phyloP scores from a whole-genome alignment of 2,797 vertebrate species.

The Gambusia yucatana region DNA sequence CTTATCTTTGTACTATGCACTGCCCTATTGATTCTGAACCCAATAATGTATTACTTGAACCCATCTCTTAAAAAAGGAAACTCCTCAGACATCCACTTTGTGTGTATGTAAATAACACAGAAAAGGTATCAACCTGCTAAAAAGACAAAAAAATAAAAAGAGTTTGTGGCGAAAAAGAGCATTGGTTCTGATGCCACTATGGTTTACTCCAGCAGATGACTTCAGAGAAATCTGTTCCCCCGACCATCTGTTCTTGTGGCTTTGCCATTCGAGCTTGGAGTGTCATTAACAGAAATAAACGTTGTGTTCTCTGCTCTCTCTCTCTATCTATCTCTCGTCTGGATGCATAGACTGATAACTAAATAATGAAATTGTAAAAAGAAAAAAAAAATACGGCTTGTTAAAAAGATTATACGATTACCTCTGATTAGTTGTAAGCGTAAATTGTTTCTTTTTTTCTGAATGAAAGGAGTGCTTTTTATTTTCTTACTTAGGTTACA shows the following conservation, averaged over 20 bases:
- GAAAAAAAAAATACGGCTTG: conserved; percentile 90
- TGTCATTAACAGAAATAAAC: conserved; percentile 97
- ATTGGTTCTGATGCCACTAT: conserved; percentile 84
- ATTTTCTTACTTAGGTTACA: conserved; percentile 99
- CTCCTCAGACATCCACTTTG: conserved; percentile 89
- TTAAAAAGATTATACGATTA: conserved; percentile 99
- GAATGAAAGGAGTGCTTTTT: conserved; percentile 99
- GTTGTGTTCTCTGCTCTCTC: conserved; percentile 97
- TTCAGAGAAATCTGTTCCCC: conserved; percentile 87
- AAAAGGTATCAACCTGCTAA: conserved; percentile 81
- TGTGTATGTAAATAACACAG: conserved; percentile 96
- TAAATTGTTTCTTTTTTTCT: conserved; percentile 93
- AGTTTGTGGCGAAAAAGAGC: conserved; percentile 82
- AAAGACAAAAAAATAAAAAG: conserved; percentile 77
- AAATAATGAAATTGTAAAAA: conserved; percentile 88
- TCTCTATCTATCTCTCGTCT: conserved; percentile 91
- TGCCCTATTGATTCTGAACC: conserved; percentile 99
- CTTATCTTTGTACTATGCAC: conserved; percentile 99
- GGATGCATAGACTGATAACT: conserved; percentile 99
- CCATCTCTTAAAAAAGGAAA: conserved; percentile 88
- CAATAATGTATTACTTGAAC: conserved; percentile 99
- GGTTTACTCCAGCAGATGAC: conserved; percentile 90
- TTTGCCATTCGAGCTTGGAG: conserved; percentile 96
- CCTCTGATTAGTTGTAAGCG: conserved; percentile 99
- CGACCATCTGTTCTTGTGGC: conserved; percentile 92